Evolutionary conservation across 2,888 invertebrate genomes (phyloP).

Genomic region (Sesamia inferens): DNA sequence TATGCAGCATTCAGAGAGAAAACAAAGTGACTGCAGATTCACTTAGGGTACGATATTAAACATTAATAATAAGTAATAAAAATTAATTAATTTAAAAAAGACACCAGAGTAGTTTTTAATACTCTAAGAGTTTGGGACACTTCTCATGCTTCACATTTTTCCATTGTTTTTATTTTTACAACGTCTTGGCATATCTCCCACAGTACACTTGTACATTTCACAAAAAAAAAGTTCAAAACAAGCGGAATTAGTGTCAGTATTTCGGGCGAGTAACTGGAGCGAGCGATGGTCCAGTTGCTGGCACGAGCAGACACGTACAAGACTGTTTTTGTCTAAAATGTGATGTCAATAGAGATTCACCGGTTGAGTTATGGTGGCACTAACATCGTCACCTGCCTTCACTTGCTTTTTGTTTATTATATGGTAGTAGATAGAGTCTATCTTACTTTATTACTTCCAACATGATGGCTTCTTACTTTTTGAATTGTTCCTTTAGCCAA

Average conservation of each 20-base stretch:
- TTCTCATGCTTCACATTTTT: constrained; percentile 34
- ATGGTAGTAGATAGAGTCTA: background rate
- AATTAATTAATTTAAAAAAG: constrained; percentile 25
- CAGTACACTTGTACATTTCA: constrained; percentile 68
- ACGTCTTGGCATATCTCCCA: constrained; percentile 28
- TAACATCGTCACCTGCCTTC: background rate
- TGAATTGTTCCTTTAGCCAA: too few relatives aligned
- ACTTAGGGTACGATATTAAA: background rate
- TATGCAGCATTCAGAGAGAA: background rate
- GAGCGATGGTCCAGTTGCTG: constrained; percentile 57
- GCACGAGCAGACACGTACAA: constrained; percentile 56
- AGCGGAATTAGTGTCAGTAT: constrained; percentile 61
- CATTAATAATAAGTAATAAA: constrained; percentile 21
- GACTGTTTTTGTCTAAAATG: constrained; percentile 53
- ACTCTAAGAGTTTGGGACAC: constrained; percentile 8
- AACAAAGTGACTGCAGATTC: constrained; percentile 3
- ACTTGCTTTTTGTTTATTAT: background rate
- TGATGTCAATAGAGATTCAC: constrained; percentile 46
- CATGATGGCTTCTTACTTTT: too few relatives aligned
- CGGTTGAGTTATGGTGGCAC: constrained; percentile 30
- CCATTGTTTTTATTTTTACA: constrained; percentile 37
- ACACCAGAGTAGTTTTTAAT: constrained; percentile 25
- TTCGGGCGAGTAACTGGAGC: constrained; percentile 64
- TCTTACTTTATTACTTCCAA: background rate
- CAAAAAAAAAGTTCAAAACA: constrained; percentile 52